Base-by-base conservation (phyloP, 1,140 invertebrate species). In the Triops cancriformis region DNA sequence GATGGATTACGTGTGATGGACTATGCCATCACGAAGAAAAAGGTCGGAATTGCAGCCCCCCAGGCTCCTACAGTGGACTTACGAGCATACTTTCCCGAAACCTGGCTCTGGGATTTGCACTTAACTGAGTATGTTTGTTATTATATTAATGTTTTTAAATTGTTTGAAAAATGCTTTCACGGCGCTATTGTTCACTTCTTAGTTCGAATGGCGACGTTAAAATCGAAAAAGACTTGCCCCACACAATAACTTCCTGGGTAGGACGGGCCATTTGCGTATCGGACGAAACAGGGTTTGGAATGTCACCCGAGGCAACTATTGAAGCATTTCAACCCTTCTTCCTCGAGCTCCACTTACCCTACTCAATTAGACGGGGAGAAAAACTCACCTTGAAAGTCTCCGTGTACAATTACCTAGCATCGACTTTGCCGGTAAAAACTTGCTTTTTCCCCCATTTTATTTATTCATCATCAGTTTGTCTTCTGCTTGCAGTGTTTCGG, bases 201-300 rank as follows among this genome's bases (percentile, higher is more conserved):
- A 89, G 88, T 78, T 84, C 85, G 72, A 84, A 86, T 80, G 90
- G 90, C 26, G 84, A 85, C 79, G 81, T 83, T 27, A 82, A 84
- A 28, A 77, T 89, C 51, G 84, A 86, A 43, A 83, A 87, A n/a
- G 84, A 84, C 41, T 83, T 91, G 43, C 92, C 92, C 1, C 90
- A 93, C 81, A 89, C 90, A 0, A 91, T 93, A 31, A 93, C 92
- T 9, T 87, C 89, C 51, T 93, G 92, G 92, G 85, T 90, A 3
- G 89, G 88, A 1, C 89, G 88, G 27, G 89, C 91, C 1, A 86
- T 92, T 64, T 92, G 92, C 80, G 85, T 92, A 42, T 89, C 89
- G 76, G 83, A 87, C 9, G 82, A 85, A 10, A 85, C 85, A 51
- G 92, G 91, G 6, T 82, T 93, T 2, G 91, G 90, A 26, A 86